phyloP scores from a whole-genome alignment of 2,797 vertebrate genomes.

The Propithecus deckenii region DNA sequence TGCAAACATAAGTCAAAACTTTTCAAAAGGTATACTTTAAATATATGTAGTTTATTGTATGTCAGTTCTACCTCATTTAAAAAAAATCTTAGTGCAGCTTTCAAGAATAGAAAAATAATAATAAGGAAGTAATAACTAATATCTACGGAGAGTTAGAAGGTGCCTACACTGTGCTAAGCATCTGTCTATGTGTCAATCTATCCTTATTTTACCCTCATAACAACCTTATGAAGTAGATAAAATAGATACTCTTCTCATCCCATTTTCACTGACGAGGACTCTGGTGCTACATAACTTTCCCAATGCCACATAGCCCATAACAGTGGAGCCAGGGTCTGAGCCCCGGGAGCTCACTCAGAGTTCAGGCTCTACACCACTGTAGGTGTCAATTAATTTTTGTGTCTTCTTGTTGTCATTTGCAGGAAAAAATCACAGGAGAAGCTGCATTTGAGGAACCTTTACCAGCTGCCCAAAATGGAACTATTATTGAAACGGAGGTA shows the following conservation, averaged over 20 bases:
- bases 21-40: constrained; percentile 4
- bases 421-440: neutral
- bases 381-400: neutral
- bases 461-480: neutral
- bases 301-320: neutral
- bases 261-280: neutral
- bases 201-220: neutral
- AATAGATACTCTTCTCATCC: neutral
- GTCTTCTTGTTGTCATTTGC: constrained; percentile 22
- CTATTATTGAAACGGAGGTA: constrained; percentile 25
- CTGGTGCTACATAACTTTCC: neutral
- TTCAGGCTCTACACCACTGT: neutral
- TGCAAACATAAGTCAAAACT: neutral
- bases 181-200: neutral
- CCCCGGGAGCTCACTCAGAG: neutral
- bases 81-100: neutral
- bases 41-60: neutral
- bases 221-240: neutral
- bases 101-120: neutral
- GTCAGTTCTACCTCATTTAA: neutral
- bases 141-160: neutral
- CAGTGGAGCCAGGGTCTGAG: neutral
- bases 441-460: neutral
- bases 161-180: neutral
- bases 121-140: neutral